phyloP scores from a whole-genome alignment of 1,140 invertebrate genomes.

The Eufriesea mexicana region DNA sequence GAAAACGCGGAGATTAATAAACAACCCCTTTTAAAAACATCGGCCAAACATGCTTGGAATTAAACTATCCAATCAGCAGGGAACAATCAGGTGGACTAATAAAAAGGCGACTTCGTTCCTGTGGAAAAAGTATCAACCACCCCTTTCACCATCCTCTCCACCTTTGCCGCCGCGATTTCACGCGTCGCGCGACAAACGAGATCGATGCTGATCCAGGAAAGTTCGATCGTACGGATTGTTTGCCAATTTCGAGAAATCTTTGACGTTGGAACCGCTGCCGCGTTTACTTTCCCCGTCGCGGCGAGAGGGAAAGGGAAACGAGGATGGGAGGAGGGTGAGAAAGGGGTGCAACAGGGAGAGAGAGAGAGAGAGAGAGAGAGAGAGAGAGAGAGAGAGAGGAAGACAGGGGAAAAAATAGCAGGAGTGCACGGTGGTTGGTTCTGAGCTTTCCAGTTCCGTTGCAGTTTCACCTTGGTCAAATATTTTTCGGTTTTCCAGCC shows the following conservation, averaged over 20 bases:
- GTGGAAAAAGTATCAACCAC: neutral
- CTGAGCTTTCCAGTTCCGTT: neutral
- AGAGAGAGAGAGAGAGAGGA: neutral
- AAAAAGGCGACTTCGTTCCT: neutral
- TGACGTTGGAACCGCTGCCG: neutral
- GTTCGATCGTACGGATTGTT: neutral
- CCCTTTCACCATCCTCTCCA: neutral
- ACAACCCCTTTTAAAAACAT: too few species aligned
- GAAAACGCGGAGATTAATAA: too few species aligned
- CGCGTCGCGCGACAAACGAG: neutral
- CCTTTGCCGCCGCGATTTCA: neutral
- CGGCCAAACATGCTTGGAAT: too few species aligned
- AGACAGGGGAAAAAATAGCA: neutral
- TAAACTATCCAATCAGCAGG: too few species aligned
- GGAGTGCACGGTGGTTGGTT: neutral
- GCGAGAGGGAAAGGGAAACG: neutral
- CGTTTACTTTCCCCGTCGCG: neutral
- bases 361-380: too few species aligned
- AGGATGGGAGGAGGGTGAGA: neutral
- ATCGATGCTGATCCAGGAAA: neutral
- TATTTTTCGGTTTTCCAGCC: slow-evolving; percentile 13
- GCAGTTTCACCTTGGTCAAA: neutral
- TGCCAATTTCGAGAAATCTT: slow-evolving; percentile 13
- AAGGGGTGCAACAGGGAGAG: too few species aligned
- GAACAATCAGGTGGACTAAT: too few species aligned